phyloP scores from a whole-genome alignment of 2,113 vertebrate genomes.

The Podarcis muralis region DNA sequence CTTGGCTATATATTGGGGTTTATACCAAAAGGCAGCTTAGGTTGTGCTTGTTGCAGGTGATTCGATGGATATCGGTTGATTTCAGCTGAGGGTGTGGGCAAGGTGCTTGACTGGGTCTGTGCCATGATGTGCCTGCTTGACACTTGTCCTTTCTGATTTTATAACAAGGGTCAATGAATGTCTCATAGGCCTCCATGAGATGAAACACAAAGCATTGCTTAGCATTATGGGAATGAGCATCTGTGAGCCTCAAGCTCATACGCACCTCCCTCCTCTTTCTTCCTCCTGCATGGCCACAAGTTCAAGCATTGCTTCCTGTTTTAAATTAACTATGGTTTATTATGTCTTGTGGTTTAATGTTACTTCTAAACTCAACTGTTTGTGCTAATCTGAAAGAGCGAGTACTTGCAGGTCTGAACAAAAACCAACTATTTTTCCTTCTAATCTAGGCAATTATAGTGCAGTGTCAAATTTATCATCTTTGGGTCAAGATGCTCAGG shows the following conservation, averaged over 20 bases:
- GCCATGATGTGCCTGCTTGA: too few species aligned
- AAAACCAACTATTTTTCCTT: background rate
- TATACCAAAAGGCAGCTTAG: background rate
- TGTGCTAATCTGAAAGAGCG: background rate
- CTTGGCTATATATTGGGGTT: background rate
- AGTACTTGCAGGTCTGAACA: background rate
- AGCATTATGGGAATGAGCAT: background rate
- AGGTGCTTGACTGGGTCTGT: background rate
- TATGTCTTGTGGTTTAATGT: background rate
- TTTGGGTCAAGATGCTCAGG: background rate
- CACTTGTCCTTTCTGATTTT: background rate
- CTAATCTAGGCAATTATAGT: background rate
- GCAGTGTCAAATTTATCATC: background rate
- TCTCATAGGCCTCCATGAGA: background rate
- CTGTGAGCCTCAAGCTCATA: too few species aligned
- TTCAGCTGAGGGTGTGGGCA: background rate
- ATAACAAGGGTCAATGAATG: background rate
- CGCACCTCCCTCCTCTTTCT: background rate
- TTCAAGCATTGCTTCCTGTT: background rate
- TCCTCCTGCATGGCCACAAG: background rate
- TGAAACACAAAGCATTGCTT: background rate
- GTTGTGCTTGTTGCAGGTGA: background rate
- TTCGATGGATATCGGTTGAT: background rate
- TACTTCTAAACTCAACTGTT: background rate
- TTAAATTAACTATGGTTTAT: background rate